Evolutionary conservation across 92 coral and sea anemone species (phyloP), one percentile per base, ranked within the genome.

Genomic region (Phenganax marumi): DNA sequence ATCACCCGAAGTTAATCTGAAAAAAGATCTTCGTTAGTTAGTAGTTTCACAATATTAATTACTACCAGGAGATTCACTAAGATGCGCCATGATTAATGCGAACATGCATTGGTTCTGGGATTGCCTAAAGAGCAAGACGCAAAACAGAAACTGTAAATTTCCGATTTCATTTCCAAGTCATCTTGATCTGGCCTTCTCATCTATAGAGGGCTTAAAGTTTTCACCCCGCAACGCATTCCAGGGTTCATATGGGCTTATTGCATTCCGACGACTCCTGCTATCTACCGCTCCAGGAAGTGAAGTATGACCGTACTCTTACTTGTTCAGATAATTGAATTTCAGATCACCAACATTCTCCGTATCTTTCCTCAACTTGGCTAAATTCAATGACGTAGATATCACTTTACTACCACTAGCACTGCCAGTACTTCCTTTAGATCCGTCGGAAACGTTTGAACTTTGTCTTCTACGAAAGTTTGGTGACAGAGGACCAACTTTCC

Each of bases 1-100:
- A 68, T 85, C 68, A 19, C 98, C 98, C 73, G 85, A 81, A 9
- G 96, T 87, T 81, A 95, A 70, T 84, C 98, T 95, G 61, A 8
- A 68, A 77, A 63, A 61, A 43, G 50, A 55, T 3, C 0, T 47
- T 8, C 12, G 17, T 16, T 25, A 11, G 33, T 10, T 23, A 10
- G 12, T 0, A 22, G 11, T 79, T 47, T 62, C 43, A 33, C 0
- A 33, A 5, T 33, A 33, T 33, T 2, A 33, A 33, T 2, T 33
- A 5, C 43, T 33, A 33, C 43, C 3, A 33, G 43, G 43, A 33
- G 43, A 33, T 33, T 33, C 5, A 33, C 43, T 5, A 0, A 33
- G 43, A 33, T 33, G 2, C 43, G 43, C 43, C 43, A 33, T 33
- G 43, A 33, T 33, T 33, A 0, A 33, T 33, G 43, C 43, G 43